These are phyloP conservation scores for Pomacea maculata DNA, from an alignment of 1,140 invertebrate species.

Conservation along the genomic window DNA sequence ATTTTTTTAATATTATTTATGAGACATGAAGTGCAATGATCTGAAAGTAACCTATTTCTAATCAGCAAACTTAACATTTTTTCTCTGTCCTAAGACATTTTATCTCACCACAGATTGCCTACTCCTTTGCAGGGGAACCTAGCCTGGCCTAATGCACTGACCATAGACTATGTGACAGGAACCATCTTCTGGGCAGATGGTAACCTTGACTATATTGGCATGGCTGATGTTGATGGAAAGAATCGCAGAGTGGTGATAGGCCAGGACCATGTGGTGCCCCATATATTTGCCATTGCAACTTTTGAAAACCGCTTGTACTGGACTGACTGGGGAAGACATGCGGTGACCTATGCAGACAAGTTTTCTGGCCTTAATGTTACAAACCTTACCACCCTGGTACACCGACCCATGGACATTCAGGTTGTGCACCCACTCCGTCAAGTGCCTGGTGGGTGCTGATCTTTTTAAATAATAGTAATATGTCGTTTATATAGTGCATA, in stretches of 20 bases:
- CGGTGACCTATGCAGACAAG: constrained; percentile 94
- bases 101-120: neutral
- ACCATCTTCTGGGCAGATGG: constrained; percentile 99
- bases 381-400: constrained; percentile 89
- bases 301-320: constrained; percentile 94
- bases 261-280: constrained; percentile 69
- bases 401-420: constrained; percentile 89
- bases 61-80: too few relatives aligned
- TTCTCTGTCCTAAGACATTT: too few relatives aligned
- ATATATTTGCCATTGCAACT: constrained; percentile 95
- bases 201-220: constrained; percentile 89
- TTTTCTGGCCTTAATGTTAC: constrained; percentile 91
- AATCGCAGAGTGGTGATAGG: constrained; percentile 70
- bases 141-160: constrained; percentile 91
- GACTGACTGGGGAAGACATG: constrained; percentile 89
- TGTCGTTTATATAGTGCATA: too few relatives aligned
- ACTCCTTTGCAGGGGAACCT: constrained; percentile 79
- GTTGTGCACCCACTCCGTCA: constrained; percentile 72
- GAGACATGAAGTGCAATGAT: too few relatives aligned
- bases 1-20: too few relatives aligned
- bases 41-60: too few relatives aligned
- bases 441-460: constrained; percentile 65
- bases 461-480: neutral
- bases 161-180: constrained; percentile 93
- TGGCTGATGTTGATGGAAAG: constrained; percentile 68